A percentile compares a stretch with the other conserved stretches of the same genome.
Conservation (phyloP, 2,888 invertebrate genomes). For the Tetanocera ferruginea region DNA sequence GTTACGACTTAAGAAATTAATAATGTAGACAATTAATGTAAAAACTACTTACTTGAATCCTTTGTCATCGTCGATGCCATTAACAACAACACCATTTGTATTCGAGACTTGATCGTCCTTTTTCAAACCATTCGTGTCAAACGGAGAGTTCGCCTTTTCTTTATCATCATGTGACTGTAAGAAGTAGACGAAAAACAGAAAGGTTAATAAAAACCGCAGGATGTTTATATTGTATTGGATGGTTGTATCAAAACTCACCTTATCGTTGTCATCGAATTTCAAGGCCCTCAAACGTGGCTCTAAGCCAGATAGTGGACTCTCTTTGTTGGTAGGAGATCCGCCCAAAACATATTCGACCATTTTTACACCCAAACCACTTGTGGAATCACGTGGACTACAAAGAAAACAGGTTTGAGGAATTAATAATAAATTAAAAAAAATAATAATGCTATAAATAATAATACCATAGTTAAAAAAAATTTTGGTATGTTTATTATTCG, state of each 20-base stretch:
- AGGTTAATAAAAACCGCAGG: neutral
- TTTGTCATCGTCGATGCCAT: slow-evolving; percentile 88
- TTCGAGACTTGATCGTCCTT: slow-evolving; percentile 73
- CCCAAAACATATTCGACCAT: slow-evolving; percentile 99
- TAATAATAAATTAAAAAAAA: too few relatives aligned
- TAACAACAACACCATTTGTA: slow-evolving; percentile 74
- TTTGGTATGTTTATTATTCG: too few relatives aligned
- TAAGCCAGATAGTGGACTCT: slow-evolving; percentile 72
- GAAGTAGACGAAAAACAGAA: neutral
- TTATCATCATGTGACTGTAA: slow-evolving; percentile 71
- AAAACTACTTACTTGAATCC: slow-evolving; percentile 84
- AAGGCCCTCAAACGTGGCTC: slow-evolving; percentile 78
- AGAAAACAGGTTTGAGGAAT: slow-evolving; percentile 56
- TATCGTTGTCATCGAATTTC: slow-evolving; percentile 74
- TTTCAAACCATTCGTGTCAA: slow-evolving; percentile 70
- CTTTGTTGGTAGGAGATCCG: slow-evolving; percentile 87
- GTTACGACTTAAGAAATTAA: too few relatives aligned
- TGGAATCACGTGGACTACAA: slow-evolving; percentile 88
- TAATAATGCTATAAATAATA: too few relatives aligned
- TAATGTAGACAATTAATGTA: neutral
- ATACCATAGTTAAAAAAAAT: too few relatives aligned
- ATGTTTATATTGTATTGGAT: slow-evolving; percentile 17
- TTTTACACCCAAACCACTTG: slow-evolving; percentile 92
- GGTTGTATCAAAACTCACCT: slow-evolving; percentile 59
- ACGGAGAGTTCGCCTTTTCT: slow-evolving; percentile 73